These are phyloP conservation scores for Hirtodrosophila alboralis DNA, from an alignment of 2,888 invertebrate genomes.

Conservation along the genomic window DNA sequence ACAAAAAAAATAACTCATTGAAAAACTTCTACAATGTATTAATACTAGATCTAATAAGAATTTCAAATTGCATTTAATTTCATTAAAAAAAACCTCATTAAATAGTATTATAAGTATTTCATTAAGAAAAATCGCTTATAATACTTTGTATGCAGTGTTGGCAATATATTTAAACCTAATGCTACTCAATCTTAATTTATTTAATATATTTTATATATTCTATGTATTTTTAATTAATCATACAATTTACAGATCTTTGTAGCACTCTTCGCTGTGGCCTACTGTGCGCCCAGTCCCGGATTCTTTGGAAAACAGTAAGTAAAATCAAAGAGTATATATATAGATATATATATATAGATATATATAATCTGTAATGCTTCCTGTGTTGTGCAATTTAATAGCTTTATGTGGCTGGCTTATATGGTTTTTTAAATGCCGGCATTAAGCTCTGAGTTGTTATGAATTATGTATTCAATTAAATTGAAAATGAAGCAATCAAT, in stretches of 20 bases:
- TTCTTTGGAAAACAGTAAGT: conserved; percentile 83
- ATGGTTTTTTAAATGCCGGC: conserved; percentile 61
- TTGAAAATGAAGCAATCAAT: conserved; percentile 69
- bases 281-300: conserved; percentile 80
- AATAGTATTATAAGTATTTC: too few species aligned
- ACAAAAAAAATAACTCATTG: too few species aligned
- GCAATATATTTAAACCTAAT: too few species aligned
- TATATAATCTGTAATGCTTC: conserved; percentile 42
- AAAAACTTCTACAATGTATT: too few species aligned
- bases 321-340: conserved; percentile 19
- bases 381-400: conserved; percentile 55
- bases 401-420: conserved; percentile 22
- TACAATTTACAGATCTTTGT: conserved; percentile 80
- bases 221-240: too few species aligned
- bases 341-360: background rate
- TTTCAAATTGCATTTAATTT: too few species aligned
- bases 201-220: too few species aligned
- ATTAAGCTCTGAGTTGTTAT: conserved; percentile 22
- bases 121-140: too few species aligned
- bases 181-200: too few species aligned
- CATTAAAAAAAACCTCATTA: too few species aligned
- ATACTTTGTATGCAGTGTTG: too few species aligned
- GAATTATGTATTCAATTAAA: conserved; percentile 63
- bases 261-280: conserved; percentile 77
- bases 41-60: too few species aligned